Evolutionary conservation across 1,140 invertebrate species (phyloP).

Genomic region (Anastatus disparis): DNA sequence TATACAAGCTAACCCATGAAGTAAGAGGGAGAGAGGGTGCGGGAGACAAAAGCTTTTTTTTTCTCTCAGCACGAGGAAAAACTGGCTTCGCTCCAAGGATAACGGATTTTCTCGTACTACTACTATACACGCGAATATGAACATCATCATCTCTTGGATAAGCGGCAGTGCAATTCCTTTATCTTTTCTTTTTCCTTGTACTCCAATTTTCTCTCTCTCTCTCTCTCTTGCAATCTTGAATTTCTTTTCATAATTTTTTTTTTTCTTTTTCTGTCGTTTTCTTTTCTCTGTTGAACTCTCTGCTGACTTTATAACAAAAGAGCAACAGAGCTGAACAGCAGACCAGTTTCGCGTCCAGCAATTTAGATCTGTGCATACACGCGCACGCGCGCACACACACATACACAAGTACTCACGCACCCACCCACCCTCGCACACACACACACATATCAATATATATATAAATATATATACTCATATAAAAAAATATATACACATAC

Average conservation of each 20-base stretch:
- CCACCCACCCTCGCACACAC: not conserved
- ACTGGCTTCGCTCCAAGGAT: constrained; percentile 29
- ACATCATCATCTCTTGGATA: constrained; percentile 25
- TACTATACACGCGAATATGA: constrained; percentile 1
- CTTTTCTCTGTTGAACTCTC: not conserved
- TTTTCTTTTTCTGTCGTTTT: too few species aligned
- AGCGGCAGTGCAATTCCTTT: constrained; percentile 19
- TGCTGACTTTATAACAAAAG: not conserved
- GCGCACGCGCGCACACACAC: not conserved
- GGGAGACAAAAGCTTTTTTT: constrained; percentile 10
- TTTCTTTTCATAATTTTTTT: not conserved
- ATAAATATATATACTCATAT: not conserved
- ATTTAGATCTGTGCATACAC: constrained; percentile 1
- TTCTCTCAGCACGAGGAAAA: not conserved
- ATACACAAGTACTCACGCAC: not conserved
- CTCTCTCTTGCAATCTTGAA: not conserved
- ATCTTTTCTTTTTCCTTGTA: not conserved
- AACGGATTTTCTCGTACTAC: not conserved
- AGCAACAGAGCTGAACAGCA: not conserved
- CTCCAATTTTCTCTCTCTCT: too few species aligned
- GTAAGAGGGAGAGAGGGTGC: not conserved
- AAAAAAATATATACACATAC: not conserved
- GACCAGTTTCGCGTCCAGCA: too few species aligned
- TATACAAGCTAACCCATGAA: too few species aligned
- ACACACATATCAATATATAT: not conserved